Base-by-base conservation (phyloP, 2,888 invertebrate genomes). In the Lacanobia wlatinum region DNA sequence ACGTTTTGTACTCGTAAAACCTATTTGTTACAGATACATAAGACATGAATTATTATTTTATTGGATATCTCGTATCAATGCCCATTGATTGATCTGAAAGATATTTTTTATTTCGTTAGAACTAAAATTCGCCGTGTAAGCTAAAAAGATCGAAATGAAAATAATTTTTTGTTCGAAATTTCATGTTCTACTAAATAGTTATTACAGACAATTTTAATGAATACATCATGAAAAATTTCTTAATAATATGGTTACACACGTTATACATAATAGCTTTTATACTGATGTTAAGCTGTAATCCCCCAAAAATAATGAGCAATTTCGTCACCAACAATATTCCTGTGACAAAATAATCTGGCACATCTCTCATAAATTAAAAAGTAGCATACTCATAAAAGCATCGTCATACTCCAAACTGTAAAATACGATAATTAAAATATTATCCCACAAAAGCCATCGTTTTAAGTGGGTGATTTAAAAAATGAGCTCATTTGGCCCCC, bases 401-500 rank as follows among this genome's bases (percentile, higher is more conserved):
- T 7, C 50, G 10, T 38, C 71, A 72, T 55, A 40, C 46, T 48
- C 52, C 46, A 65, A 80, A 78, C 71, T 58, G 63, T 73, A 72
- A 72, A 81, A 85, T 76, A 74, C 59, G 72, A 73, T 76, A 82
- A 74, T 84, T 86, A 84, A 86, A 82, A 76, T 77, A 80, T 84
- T 71, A 82, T 69, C 62, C 71, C 28, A 61, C 74, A 80, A 82
- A 77, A 80, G 73, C 72, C 69, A 81, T 78, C 70, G 65, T 38
- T 82, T 70, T 73, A 73, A 85, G 86, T 82, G 76, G 82, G 76
- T 61, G 76, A 72, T 82, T 82, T 70, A 63, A 80, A 87, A 79
- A 84, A 79, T 80, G 80, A 76, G 86, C 84, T 78, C 74, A 76
- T 73, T 84, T 68, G 66, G 16, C n/a, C 71, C 75, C 71, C 70